phyloP scores from a whole-genome alignment of 2,888 invertebrate species.

The Tyria jacobaeae region DNA sequence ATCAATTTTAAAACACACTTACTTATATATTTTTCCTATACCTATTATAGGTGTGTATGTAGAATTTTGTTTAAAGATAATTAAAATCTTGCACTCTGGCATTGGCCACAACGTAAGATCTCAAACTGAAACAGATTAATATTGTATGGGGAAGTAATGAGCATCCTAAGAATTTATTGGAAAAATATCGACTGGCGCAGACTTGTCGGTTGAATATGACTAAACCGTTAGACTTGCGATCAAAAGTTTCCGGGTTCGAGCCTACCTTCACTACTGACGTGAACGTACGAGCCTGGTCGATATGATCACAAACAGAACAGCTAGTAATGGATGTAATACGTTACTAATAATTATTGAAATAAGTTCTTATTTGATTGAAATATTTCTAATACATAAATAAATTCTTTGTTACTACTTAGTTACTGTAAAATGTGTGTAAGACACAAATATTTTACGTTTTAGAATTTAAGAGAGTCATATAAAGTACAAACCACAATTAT shows the following conservation, averaged over 20 bases:
- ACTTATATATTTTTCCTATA: too few relatives aligned
- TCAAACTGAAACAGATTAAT: background rate
- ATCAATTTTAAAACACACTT: too few relatives aligned
- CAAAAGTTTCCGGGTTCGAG: background rate
- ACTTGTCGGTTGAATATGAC: background rate
- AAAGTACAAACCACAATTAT: conserved; percentile 14
- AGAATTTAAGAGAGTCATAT: background rate
- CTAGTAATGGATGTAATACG: too few relatives aligned
- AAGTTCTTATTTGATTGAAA: too few relatives aligned
- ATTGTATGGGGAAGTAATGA: too few relatives aligned
- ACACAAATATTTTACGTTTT: background rate
- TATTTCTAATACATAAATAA: too few relatives aligned
- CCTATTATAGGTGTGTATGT: too few relatives aligned
- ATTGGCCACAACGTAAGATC: background rate
- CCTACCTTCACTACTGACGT: background rate
- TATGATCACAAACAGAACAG: too few relatives aligned
- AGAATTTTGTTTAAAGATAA: too few relatives aligned
- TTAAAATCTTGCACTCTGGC: too few relatives aligned
- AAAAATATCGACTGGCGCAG: background rate
- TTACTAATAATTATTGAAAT: too few relatives aligned
- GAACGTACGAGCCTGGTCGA: too few relatives aligned
- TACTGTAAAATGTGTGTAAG: background rate
- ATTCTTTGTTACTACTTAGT: background rate
- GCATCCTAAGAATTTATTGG: background rate
- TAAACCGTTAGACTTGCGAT: background rate